phyloP scores from a whole-genome alignment of 2,888 invertebrate species.

The Dinocampus coccinellae region DNA sequence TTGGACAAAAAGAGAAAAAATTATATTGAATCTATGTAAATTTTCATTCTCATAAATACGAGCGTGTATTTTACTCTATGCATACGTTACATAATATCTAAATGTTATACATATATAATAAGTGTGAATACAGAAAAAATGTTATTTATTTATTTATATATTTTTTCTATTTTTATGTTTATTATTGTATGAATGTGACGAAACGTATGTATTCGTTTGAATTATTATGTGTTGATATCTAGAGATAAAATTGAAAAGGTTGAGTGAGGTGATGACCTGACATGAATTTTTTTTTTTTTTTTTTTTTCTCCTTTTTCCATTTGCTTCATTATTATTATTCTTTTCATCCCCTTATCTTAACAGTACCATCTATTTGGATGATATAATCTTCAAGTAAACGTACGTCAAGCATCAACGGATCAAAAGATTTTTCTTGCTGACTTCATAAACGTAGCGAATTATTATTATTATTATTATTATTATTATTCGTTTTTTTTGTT shows the following conservation, averaged over 20 bases:
- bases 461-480: too few species aligned
- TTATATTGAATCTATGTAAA: conserved; percentile 44
- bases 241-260: conserved; percentile 29
- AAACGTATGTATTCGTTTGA: conserved; percentile 8
- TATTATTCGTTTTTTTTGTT: neutral
- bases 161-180: neutral
- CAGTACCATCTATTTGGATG: neutral
- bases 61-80: conserved; percentile 48
- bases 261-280: conserved; percentile 20
- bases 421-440: conserved; percentile 6
- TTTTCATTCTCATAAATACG: conserved; percentile 58
- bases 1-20: conserved; percentile 49
- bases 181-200: conserved; percentile 16
- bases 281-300: neutral
- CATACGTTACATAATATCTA: conserved; percentile 45
- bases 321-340: too few species aligned
- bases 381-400: neutral
- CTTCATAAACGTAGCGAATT: neutral
- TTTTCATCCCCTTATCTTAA: neutral
- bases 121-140: conserved; percentile 33
- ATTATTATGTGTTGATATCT: conserved; percentile 18
- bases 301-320: too few species aligned
- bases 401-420: conserved; percentile 13
- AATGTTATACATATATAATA: conserved; percentile 38
- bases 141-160: neutral